A percentile compares a stretch with the other conserved stretches of the same genome.
These are phyloP conservation scores for Cottoperca gobio DNA, from an alignment of 2,797 vertebrate genomes.

Conservation along the genomic window DNA sequence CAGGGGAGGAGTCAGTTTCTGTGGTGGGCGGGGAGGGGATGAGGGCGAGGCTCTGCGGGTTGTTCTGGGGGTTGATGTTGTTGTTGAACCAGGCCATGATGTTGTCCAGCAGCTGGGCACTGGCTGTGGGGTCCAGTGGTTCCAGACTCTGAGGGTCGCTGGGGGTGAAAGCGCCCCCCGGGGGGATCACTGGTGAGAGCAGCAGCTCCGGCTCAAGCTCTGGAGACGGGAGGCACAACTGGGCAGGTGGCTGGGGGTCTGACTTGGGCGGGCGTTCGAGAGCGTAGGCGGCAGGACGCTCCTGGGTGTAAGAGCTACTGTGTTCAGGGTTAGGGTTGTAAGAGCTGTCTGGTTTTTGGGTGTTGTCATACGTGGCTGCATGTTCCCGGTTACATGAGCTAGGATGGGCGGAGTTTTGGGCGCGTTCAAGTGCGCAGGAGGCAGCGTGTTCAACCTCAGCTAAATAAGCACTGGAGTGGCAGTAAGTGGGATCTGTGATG, in stretches of 20 bases:
- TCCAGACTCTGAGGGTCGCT: conserved; percentile 88
- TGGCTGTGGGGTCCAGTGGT: conserved; percentile 89
- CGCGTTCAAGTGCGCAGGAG: conserved; percentile 51
- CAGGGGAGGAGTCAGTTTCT: conserved; percentile 78
- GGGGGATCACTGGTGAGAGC: conserved; percentile 82
- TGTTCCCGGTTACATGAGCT: conserved; percentile 50
- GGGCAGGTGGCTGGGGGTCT: conserved; percentile 63
- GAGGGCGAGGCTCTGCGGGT: conserved; percentile 92
- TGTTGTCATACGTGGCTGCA: conserved; percentile 31
- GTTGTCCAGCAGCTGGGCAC: conserved; percentile 96
- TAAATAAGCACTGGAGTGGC: conserved; percentile 49
- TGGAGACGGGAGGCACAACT: conserved; percentile 81
- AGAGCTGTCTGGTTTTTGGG: conserved; percentile 56
- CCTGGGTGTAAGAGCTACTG: conserved; percentile 62
- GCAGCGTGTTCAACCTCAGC: conserved; percentile 63
- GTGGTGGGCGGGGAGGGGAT: conserved; percentile 84
- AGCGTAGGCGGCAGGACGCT: conserved; percentile 50
- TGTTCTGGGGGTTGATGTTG: conserved; percentile 98
- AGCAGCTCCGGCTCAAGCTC: conserved; percentile 75
- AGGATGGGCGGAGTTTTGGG: conserved; percentile 38
- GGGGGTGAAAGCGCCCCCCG: conserved; percentile 85
- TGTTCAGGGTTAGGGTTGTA: conserved; percentile 61
- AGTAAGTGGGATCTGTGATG: conserved; percentile 64
- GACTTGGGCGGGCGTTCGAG: conserved; percentile 44
- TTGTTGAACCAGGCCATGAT: conserved; percentile 99